phyloP scores from a whole-genome alignment of 2,797 vertebrate genomes.

The Artibeus lituratus region DNA sequence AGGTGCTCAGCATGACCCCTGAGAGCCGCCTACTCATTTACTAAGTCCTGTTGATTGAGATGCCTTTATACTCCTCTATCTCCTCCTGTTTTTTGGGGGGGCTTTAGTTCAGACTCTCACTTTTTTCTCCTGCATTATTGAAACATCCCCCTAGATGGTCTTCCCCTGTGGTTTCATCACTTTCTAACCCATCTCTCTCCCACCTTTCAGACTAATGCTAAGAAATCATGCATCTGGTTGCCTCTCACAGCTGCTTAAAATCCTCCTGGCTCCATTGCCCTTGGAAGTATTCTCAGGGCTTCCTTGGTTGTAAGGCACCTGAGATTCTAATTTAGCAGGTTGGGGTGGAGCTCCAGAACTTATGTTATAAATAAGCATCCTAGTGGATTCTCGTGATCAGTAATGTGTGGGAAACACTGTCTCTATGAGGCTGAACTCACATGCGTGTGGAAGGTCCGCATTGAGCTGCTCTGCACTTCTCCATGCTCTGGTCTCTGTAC shows the following conservation, averaged over 20 bases:
- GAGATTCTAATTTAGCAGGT: neutral
- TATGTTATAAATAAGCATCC: neutral
- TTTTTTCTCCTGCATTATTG: neutral
- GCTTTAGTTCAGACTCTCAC: neutral
- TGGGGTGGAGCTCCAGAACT: neutral
- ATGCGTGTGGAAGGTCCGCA: neutral
- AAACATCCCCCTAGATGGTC: neutral
- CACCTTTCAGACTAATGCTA: neutral
- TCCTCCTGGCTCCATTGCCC: neutral
- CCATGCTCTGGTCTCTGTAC: neutral
- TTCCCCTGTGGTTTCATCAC: neutral
- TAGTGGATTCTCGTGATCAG: neutral
- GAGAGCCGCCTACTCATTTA: constrained; percentile 13
- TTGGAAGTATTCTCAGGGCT: neutral
- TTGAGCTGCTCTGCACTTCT: rapidly evolving
- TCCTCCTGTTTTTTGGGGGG: neutral
- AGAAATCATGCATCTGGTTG: neutral
- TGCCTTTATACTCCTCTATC: neutral
- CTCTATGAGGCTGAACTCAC: neutral
- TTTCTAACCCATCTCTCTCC: neutral
- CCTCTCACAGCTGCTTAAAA: neutral
- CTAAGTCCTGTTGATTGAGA: neutral
- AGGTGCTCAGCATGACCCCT: neutral
- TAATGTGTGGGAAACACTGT: neutral
- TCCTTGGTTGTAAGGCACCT: neutral